Evolutionary conservation across 2,797 vertebrate genomes (phyloP).

Genomic region (Thaleichthys pacificus): DNA sequence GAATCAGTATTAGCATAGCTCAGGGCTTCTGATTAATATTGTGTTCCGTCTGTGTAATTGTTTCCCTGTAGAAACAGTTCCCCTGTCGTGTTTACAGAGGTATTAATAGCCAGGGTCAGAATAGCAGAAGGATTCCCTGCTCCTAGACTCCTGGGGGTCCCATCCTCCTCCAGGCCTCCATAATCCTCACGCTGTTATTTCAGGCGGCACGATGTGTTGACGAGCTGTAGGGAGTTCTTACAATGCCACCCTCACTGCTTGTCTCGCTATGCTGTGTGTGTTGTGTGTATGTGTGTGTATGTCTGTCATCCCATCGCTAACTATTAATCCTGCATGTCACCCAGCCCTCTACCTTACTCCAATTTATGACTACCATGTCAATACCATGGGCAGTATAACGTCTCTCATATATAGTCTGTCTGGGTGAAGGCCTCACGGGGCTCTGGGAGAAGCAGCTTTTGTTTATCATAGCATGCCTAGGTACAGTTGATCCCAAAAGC

Average conservation of each 20-base stretch:
- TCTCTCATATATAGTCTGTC: no score
- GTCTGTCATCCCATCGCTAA: slow-evolving; percentile 4
- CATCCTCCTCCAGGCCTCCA: slow-evolving; percentile 1
- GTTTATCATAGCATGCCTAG: no score
- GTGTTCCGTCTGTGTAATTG: slow-evolving; percentile 14
- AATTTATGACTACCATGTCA: not conserved
- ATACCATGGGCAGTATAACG: no score
- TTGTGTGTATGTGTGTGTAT: not conserved
- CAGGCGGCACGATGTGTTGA: slow-evolving; percentile 1
- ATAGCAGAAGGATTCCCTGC: slow-evolving; percentile 31
- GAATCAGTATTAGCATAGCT: slow-evolving; percentile 12
- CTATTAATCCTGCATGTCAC: not conserved
- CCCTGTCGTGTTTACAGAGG: slow-evolving; percentile 8
- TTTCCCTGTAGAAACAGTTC: slow-evolving; percentile 17
- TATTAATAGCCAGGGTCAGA: slow-evolving; percentile 26
- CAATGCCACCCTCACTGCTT: not conserved
- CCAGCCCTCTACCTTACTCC: not conserved
- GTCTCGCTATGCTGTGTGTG: not conserved
- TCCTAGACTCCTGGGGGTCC: slow-evolving; percentile 15
- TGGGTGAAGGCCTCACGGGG: no score
- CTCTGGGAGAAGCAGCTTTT: no score
- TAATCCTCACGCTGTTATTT: slow-evolving; percentile 18
- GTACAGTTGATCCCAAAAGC: no score
- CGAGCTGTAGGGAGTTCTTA: not conserved
- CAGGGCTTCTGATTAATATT: not conserved